Conservation (phyloP, 2,113 vertebrate genomes). For the Cinclus mexicanus region DNA sequence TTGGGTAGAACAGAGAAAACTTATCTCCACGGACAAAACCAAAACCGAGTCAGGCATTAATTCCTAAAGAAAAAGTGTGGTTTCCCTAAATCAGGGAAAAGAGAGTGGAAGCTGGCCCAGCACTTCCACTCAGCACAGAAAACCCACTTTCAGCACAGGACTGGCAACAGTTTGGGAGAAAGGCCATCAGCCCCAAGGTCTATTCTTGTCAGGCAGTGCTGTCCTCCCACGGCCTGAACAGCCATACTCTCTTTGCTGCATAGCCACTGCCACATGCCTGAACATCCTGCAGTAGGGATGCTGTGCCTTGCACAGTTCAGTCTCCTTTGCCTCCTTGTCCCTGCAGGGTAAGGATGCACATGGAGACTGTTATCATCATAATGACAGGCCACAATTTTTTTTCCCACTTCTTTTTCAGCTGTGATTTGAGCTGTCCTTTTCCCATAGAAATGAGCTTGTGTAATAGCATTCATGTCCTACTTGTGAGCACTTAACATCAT, state of each 20-base stretch:
- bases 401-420: background rate
- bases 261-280: fast-evolving
- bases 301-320: fast-evolving
- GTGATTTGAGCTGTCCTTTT: background rate
- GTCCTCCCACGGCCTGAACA: fast-evolving
- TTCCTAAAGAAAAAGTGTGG: background rate
- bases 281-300: background rate
- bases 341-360: fast-evolving
- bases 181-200: fast-evolving
- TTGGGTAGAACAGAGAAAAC: background rate
- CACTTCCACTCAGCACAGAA: background rate
- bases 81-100: background rate
- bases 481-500: background rate
- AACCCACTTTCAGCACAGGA: background rate
- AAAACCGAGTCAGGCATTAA: background rate
- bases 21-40: background rate
- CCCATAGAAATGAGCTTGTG: background rate
- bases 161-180: background rate
- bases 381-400: background rate
- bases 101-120: background rate
- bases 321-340: background rate
- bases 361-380: background rate
- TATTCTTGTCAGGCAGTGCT: too few relatives aligned
- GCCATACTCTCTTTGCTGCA: background rate
- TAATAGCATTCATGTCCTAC: background rate